Evolutionary conservation across 2,888 invertebrate genomes (phyloP).

Genomic region (Eupithecia centaureata): DNA sequence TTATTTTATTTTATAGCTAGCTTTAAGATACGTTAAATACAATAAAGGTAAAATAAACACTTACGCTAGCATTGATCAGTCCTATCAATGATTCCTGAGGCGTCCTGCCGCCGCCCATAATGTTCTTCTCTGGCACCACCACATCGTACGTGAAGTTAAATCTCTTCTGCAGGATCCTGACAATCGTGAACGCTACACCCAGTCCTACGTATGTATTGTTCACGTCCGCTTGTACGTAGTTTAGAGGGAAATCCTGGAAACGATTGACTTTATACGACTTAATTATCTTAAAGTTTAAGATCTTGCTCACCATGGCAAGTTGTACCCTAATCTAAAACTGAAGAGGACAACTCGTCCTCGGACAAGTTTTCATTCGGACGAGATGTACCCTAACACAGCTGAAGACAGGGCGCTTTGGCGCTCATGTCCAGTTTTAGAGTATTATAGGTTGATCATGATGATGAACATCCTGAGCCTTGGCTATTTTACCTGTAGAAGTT

Average conservation of each 20-base stretch:
- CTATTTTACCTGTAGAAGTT: background rate
- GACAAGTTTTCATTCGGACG: too few species aligned
- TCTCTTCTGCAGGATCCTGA: slow-evolving; percentile 87
- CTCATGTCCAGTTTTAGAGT: too few species aligned
- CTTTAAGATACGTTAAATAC: background rate
- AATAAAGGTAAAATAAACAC: slow-evolving; percentile 40
- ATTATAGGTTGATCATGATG: too few species aligned
- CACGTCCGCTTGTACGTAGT: slow-evolving; percentile 72
- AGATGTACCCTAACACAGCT: too few species aligned
- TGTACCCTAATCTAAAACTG: too few species aligned
- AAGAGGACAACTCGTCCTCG: too few species aligned
- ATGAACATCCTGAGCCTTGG: too few species aligned
- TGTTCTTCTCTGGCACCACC: slow-evolving; percentile 85
- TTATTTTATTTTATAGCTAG: too few species aligned
- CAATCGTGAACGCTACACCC: slow-evolving; percentile 89
- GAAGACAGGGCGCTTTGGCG: too few species aligned
- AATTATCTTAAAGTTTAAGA: too few species aligned
- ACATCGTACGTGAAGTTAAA: slow-evolving; percentile 90
- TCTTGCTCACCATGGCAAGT: too few species aligned
- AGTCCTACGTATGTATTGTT: slow-evolving; percentile 85
- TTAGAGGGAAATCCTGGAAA: slow-evolving; percentile 85
- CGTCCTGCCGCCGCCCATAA: slow-evolving; percentile 84
- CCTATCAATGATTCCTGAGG: slow-evolving; percentile 86
- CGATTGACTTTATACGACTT: background rate
- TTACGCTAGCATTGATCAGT: slow-evolving; percentile 85